Percentiles rank a stretch among this genome's conserved stretches.
These are phyloP conservation scores for Sylvia borin DNA, from an alignment of 2,797 vertebrate species.

Conservation along the genomic window DNA sequence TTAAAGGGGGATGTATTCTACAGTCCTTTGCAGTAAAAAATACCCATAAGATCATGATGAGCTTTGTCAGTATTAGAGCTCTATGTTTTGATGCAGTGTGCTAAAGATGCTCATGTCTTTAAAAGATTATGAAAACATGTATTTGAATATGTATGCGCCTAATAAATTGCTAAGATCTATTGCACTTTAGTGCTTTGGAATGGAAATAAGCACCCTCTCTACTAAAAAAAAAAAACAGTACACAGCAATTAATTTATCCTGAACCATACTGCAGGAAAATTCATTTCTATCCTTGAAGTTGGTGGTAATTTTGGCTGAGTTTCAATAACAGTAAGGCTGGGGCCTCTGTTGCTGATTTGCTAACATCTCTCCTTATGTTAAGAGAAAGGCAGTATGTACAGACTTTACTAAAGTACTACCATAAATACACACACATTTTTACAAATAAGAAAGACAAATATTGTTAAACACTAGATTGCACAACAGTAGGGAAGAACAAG, in stretches of 20 bases:
- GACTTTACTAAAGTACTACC: constrained; percentile 24
- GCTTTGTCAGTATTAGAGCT: constrained; percentile 17
- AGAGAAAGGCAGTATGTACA: neutral
- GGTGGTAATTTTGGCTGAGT: constrained; percentile 30
- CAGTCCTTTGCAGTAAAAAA: constrained; percentile 28
- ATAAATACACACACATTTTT: neutral
- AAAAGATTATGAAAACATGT: neutral
- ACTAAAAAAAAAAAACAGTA: constrained; percentile 11
- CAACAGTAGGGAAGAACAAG: neutral
- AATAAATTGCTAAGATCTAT: neutral
- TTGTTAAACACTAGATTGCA: neutral
- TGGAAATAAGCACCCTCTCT: neutral
- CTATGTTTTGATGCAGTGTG: neutral
- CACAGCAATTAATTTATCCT: constrained; percentile 6
- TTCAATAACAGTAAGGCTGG: constrained; percentile 2
- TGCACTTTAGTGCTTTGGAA: neutral
- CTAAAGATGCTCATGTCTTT: neutral
- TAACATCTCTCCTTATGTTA: constrained; percentile 15
- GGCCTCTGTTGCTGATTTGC: constrained; percentile 40
- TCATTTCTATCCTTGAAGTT: neutral
- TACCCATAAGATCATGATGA: neutral
- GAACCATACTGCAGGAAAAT: constrained; percentile 28
- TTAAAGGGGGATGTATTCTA: neutral
- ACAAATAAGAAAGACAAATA: neutral
- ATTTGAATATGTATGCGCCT: neutral